A percentile compares a stretch with the other conserved stretches of the same genome.
Conservation (phyloP, 2,888 invertebrate species). For the Onchidella celtica region DNA sequence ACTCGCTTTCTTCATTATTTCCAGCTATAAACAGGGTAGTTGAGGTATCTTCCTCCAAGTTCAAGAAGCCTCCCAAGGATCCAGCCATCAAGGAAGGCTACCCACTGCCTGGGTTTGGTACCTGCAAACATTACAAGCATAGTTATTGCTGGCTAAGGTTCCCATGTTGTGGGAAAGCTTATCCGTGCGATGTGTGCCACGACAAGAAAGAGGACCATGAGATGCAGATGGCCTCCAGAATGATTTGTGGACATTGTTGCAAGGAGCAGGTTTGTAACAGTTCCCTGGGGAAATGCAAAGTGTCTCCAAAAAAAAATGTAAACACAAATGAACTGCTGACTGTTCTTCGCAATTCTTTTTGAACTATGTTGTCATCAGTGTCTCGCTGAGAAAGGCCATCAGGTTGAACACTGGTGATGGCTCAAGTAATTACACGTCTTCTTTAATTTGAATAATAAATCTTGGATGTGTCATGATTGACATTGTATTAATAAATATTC, state of each 20-base stretch:
- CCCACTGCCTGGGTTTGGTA: slow-evolving; percentile 80
- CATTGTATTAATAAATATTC: too few species aligned
- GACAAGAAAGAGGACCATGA: slow-evolving; percentile 80
- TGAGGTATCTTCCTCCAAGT: slow-evolving; percentile 34
- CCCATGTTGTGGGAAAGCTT: slow-evolving; percentile 81
- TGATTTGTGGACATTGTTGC: slow-evolving; percentile 81
- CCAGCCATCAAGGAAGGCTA: slow-evolving; percentile 80
- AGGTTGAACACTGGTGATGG: too few species aligned
- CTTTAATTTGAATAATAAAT: too few species aligned
- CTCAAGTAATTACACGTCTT: too few species aligned
- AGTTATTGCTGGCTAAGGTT: slow-evolving; percentile 82
- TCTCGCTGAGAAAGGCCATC: too few species aligned
- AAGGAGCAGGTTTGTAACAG: slow-evolving; percentile 80
- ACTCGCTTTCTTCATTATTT: too few species aligned
- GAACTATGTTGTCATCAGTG: too few species aligned
- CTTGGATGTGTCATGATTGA: too few species aligned
- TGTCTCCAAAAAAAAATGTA: too few species aligned
- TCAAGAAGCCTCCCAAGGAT: slow-evolving; percentile 69
- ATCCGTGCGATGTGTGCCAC: slow-evolving; percentile 81
- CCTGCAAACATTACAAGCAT: slow-evolving; percentile 81
- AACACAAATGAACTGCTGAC: too few species aligned
- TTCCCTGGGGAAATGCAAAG: too few species aligned
- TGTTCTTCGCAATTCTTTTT: too few species aligned
- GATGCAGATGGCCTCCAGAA: slow-evolving; percentile 80
- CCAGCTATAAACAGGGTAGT: slow-evolving; percentile 41